Base-by-base conservation (phyloP, 92 coral and sea anemone species). In the Desmophyllum pertusum region DNA sequence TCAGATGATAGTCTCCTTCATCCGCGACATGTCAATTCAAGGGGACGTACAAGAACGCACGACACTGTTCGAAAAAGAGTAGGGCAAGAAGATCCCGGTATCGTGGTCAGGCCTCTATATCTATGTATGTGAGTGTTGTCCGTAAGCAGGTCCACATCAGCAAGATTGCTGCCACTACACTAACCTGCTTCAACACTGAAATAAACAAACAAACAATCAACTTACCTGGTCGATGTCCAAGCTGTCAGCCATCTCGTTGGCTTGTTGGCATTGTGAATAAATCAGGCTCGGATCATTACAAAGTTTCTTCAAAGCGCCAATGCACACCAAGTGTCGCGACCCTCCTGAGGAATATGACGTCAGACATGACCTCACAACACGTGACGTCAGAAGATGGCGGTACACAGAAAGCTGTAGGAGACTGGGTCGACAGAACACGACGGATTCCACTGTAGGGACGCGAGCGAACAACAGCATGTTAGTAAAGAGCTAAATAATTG, bases 361-460 rank as follows among this genome's bases (percentile, higher is more conserved):
- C 76, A 94, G 73, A 87, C 98, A 96, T 42, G 98, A 92, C 63
- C 93, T 86, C 55, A 96, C 88, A 72, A 91, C 72, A 48, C 98
- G 90, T 31, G 98, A 96, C 39, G 90, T 41, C 35, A 94, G 81
- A 57, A 96, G 92, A 68, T 92, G 98, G 57, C 95, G 95, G 85
- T 96, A 96, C 33, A 96, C 88, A 4, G 93, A 84, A 37, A 90
- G 74, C 81, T 96, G 98, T 39, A 96, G 91, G 21, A 65, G 83
- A 73, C 93, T 88, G 43, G 98, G 98, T 10, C 92, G 98, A 73
- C 98, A 96, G 73, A 96, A 96, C 42, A 96, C 92, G 27, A 96
- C 98, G 17, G 95, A 73, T 73, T 94, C 98, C 33, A 92, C 98
- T 94, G 76, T 19, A 67, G 67, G 35, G 13, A 76, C 48, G 62